Conservation (phyloP, 2,888 invertebrate species). For the Dermolepida albohirtum region DNA sequence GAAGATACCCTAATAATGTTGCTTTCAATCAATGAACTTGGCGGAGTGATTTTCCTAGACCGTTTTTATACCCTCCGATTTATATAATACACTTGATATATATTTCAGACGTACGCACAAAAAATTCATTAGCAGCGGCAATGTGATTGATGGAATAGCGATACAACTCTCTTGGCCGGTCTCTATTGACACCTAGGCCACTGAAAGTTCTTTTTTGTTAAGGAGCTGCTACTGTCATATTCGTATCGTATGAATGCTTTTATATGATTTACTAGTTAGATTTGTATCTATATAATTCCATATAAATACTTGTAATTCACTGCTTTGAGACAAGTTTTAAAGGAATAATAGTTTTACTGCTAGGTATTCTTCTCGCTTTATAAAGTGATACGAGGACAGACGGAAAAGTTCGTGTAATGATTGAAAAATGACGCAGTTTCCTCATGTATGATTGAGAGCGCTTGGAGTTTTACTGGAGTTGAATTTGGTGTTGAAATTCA, state of each 20-base stretch:
- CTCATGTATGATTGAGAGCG: no score
- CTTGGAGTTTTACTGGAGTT: no score
- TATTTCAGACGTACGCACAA: constrained; percentile 18
- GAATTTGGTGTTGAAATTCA: no score
- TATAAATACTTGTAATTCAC: constrained; percentile 38
- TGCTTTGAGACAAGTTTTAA: constrained; percentile 31
- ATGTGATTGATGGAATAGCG: constrained; percentile 36
- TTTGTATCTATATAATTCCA: constrained; percentile 31
- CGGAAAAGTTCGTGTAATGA: no score
- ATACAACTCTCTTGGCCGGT: constrained; percentile 8
- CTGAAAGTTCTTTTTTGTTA: constrained; percentile 24
- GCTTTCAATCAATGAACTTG: constrained; percentile 34
- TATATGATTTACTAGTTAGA: constrained; percentile 34
- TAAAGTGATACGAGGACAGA: no score
- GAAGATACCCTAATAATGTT: constrained; percentile 37
- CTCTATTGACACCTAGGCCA: constrained; percentile 30
- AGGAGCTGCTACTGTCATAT: constrained; percentile 33
- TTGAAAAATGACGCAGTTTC: no score
- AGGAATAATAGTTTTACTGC: neutral
- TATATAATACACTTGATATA: constrained; percentile 17
- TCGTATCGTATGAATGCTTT: constrained; percentile 33
- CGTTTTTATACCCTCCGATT: neutral
- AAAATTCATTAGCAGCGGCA: constrained; percentile 33
- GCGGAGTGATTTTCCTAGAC: constrained; percentile 20
- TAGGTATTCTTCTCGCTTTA: neutral